phyloP scores from a whole-genome alignment of 2,113 vertebrate genomes.

The Sarotherodon lohbergeri region DNA sequence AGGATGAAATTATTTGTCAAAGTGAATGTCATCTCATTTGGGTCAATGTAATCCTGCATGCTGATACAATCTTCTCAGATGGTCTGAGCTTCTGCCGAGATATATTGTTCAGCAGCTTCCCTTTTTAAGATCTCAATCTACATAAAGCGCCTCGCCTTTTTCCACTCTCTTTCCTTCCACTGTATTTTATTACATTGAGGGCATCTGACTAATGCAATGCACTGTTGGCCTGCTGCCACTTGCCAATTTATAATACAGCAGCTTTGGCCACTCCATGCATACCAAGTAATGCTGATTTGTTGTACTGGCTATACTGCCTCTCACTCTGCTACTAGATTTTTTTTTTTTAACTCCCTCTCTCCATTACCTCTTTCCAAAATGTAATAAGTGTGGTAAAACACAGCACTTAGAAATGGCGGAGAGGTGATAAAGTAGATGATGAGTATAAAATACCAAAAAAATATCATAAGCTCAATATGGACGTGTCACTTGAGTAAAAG shows the following conservation, averaged over 20 bases:
- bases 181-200: slow-evolving; percentile 72
- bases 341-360: background rate
- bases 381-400: slow-evolving; percentile 52
- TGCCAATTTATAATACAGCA: slow-evolving; percentile 73
- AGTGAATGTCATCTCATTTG: slow-evolving; percentile 78
- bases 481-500: background rate
- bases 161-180: slow-evolving; percentile 9
- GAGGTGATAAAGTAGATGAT: slow-evolving; percentile 52
- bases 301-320: slow-evolving; percentile 49
- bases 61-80: slow-evolving; percentile 65
- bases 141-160: slow-evolving; percentile 33
- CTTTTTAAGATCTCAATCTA: slow-evolving; percentile 76
- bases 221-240: slow-evolving; percentile 69
- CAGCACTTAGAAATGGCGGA: slow-evolving; percentile 42
- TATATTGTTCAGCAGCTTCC: slow-evolving; percentile 62
- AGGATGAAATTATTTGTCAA: slow-evolving; percentile 69
- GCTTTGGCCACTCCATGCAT: slow-evolving; percentile 63
- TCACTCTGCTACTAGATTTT: slow-evolving; percentile 13
- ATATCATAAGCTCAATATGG: background rate
- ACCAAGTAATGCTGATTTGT: slow-evolving; percentile 71
- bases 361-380: slow-evolving; percentile 23
- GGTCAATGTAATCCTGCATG: slow-evolving; percentile 45
- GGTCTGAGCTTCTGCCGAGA: slow-evolving; percentile 51
- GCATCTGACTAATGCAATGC: slow-evolving; percentile 75
- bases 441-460: slow-evolving; percentile 22